Evolutionary conservation across 2,888 invertebrate genomes (phyloP).

Genomic region (Orgyia antiqua): DNA sequence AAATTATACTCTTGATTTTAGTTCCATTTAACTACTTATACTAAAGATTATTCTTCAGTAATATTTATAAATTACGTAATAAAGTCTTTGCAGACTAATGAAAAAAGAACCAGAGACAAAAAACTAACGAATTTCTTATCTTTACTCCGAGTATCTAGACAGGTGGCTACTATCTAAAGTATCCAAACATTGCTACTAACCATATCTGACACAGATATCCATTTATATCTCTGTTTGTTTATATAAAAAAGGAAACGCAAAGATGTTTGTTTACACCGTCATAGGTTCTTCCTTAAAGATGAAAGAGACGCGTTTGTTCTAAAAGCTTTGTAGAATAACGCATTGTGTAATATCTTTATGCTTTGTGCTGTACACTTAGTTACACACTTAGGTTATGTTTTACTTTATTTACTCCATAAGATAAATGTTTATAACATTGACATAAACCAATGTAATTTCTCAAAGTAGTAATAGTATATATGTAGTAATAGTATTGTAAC

Average conservation of each 20-base stretch:
- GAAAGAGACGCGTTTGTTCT: slow-evolving; percentile 13
- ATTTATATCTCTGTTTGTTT: slow-evolving; percentile 19
- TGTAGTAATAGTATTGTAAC: no score
- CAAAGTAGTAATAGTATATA: no score
- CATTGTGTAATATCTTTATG: slow-evolving; percentile 12
- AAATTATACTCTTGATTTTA: no score
- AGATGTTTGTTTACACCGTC: slow-evolving; percentile 22
- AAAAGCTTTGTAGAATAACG: slow-evolving; percentile 7
- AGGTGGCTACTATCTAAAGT: slow-evolving; percentile 1
- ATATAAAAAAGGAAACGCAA: slow-evolving; percentile 21
- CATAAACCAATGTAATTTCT: no score
- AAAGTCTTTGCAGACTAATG: no score
- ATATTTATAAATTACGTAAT: no score
- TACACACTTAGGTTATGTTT: slow-evolving; percentile 1
- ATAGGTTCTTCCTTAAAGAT: slow-evolving; percentile 19
- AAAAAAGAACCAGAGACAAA: no score
- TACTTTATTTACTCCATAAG: background rate
- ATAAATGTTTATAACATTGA: no score
- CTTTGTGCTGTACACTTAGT: slow-evolving; percentile 7
- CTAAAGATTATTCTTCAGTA: no score
- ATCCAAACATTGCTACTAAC: slow-evolving; percentile 1
- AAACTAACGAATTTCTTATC: no score
- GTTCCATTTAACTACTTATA: no score
- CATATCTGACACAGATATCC: slow-evolving; percentile 10
- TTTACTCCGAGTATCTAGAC: background rate